Conservation (phyloP, 1,140 invertebrate genomes). For the Mya arenaria region DNA sequence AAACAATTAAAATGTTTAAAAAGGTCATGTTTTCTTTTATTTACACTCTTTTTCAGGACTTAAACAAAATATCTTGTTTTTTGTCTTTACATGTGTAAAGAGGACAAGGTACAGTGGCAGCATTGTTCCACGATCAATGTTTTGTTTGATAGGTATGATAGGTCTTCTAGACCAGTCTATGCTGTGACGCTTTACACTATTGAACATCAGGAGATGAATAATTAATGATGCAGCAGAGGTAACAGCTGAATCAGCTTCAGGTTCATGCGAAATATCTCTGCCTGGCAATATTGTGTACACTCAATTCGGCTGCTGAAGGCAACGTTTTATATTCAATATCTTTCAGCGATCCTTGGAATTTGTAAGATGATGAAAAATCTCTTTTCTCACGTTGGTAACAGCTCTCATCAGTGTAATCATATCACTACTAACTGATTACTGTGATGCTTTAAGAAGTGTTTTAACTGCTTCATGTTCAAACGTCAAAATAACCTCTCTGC, state of each 20-base stretch:
- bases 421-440: background rate
- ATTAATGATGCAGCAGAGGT: background rate
- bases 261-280: background rate
- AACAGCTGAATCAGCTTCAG: background rate
- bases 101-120: slow-evolving; percentile 27
- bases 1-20: too few species aligned
- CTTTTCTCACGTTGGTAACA: background rate
- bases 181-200: background rate
- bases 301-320: background rate
- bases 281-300: background rate
- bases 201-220: background rate
- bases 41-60: too few species aligned
- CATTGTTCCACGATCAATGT: background rate
- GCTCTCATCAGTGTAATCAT: background rate
- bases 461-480: background rate
- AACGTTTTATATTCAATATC: background rate
- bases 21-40: too few species aligned
- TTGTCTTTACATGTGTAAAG: slow-evolving; percentile 24
- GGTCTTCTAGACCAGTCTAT: background rate
- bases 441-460: background rate
- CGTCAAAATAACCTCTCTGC: background rate
- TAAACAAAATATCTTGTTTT: slow-evolving; percentile 2
- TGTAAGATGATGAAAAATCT: background rate
- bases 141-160: background rate
- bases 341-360: background rate